Percentiles rank a stretch among this genome's conserved stretches.
Evolutionary conservation across 1,140 invertebrate genomes (phyloP).

Genomic region (Aphidius gifuensis): DNA sequence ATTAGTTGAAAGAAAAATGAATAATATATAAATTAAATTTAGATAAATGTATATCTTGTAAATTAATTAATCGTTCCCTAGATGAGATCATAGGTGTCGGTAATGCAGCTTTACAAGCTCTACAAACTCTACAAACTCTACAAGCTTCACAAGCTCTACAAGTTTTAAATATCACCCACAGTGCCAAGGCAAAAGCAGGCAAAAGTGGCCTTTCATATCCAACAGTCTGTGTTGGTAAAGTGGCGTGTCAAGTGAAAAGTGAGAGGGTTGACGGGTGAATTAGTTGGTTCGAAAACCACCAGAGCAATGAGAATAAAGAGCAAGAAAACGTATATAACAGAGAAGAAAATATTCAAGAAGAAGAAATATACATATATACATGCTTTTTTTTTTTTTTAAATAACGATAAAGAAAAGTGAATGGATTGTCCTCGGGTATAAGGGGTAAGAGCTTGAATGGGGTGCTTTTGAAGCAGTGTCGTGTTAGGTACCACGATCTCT

Average conservation of each 20-base stretch:
- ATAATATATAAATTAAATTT: too few species aligned
- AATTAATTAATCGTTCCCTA: conserved; percentile 52
- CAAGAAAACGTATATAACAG: neutral
- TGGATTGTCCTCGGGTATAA: conserved; percentile 23
- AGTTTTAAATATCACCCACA: too few species aligned
- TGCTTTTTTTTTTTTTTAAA: too few species aligned
- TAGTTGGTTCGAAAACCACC: conserved; percentile 43
- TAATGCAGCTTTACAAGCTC: conserved; percentile 34
- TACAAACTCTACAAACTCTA: conserved; percentile 39
- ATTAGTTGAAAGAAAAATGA: too few species aligned
- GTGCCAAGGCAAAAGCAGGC: conserved; percentile 21
- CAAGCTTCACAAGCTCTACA: neutral
- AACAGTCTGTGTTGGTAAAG: conserved; percentile 12
- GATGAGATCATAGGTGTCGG: conserved; percentile 52
- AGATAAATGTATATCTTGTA: conserved; percentile 40
- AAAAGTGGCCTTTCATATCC: conserved; percentile 36
- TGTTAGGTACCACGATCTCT: conserved; percentile 36
- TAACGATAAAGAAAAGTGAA: conserved; percentile 14
- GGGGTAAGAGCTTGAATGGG: conserved; percentile 20
- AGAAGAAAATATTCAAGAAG: neutral
- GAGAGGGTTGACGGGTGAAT: conserved; percentile 43
- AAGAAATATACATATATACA: neutral
- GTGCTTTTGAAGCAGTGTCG: conserved; percentile 18
- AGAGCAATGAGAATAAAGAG: neutral
- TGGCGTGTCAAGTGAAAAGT: conserved; percentile 23